phyloP scores from a whole-genome alignment of 2,888 invertebrate genomes.

The Tribolium freemani region DNA sequence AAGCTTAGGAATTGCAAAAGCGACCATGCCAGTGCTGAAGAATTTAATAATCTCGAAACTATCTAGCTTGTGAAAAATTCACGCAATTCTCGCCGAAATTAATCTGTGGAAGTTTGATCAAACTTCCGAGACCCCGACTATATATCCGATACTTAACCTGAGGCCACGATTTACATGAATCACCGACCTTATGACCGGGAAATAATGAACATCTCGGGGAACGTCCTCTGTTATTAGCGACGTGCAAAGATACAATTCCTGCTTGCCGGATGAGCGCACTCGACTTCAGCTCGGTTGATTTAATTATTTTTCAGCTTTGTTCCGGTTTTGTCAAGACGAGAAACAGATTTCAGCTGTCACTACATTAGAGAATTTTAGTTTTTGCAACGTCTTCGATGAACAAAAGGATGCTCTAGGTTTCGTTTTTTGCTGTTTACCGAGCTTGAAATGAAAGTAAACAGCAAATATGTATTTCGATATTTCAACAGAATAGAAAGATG shows the following conservation, averaged over 20 bases:
- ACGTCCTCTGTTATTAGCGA: constrained; percentile 5
- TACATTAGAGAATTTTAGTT: background rate
- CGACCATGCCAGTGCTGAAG: constrained; percentile 8
- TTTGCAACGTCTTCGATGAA: too few species aligned
- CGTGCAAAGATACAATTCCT: constrained; percentile 8
- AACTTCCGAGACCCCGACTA: background rate
- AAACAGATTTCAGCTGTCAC: background rate
- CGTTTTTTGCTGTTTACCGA: too few species aligned
- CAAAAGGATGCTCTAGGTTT: too few species aligned
- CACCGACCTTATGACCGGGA: background rate
- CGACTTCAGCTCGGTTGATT: constrained; percentile 19
- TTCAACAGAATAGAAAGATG: too few species aligned
- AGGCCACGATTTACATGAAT: constrained; percentile 8
- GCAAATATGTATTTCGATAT: too few species aligned
- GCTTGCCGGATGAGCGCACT: constrained; percentile 21
- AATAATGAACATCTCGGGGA: background rate
- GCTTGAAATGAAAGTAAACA: too few species aligned
- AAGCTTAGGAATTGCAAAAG: background rate
- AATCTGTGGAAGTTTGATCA: constrained; percentile 16
- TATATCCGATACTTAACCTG: constrained; percentile 4
- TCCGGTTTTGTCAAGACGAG: constrained; percentile 9
- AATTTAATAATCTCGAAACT: constrained; percentile 18
- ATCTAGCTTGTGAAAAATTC: constrained; percentile 3
- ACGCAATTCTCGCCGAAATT: constrained; percentile 9
- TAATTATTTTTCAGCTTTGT: constrained; percentile 27